Conservation (phyloP, 37 sponge, comb jelly and placozoan species). For the Ephydatia muelleri region DNA sequence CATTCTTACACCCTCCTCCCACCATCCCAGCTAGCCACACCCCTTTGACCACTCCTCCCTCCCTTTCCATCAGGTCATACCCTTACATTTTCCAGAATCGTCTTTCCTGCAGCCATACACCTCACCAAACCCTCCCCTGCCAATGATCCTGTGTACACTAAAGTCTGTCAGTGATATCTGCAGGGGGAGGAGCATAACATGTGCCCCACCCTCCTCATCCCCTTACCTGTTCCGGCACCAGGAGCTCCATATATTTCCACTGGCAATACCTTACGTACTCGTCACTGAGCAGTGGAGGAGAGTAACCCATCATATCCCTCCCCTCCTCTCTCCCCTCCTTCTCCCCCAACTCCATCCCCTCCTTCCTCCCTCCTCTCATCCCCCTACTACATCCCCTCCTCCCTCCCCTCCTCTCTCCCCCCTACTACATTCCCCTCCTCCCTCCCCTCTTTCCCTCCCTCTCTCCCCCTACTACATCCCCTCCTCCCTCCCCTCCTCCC, state of each 20-base stretch:
- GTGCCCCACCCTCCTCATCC: background rate
- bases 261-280: conserved; percentile 85
- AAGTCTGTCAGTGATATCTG: conserved; percentile 87
- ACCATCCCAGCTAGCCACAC: background rate
- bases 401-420: conserved; percentile 95
- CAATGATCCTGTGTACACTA: conserved; percentile 94
- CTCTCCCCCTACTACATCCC: too few species aligned
- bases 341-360: background rate
- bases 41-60: background rate
- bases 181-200: background rate
- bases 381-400: conserved; percentile 70
- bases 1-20: background rate
- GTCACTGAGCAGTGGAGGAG: conserved; percentile 20
- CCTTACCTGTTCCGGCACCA: conserved; percentile 27
- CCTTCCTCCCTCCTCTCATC: conserved; percentile 31
- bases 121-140: conserved; percentile 98
- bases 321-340: too few species aligned
- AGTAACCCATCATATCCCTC: background rate
- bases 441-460: too few species aligned
- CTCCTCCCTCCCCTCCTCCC: too few species aligned
- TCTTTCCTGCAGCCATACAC: conserved; percentile 96
- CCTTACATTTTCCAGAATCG: conserved; percentile 93
- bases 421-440: background rate
- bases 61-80: background rate
- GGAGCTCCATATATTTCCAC: conserved; percentile 95